These are phyloP conservation scores for Odontocolon sp. DNA, from an alignment of 2,888 invertebrate species.

Conservation along the genomic window DNA sequence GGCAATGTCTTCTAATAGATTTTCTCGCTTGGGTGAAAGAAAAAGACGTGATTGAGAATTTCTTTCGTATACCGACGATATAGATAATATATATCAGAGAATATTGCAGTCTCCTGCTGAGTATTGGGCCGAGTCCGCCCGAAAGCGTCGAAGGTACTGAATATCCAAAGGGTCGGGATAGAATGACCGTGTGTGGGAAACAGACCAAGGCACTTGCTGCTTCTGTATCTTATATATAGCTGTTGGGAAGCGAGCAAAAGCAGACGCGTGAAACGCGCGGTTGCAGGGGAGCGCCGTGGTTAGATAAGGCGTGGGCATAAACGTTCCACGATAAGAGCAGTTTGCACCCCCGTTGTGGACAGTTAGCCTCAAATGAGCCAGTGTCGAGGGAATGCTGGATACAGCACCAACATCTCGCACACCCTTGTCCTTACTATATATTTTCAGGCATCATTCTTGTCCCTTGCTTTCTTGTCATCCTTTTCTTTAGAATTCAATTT, in stretches of 20 bases:
- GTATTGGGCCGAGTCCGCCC: not conserved
- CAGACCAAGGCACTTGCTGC: not conserved
- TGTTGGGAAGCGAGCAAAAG: slow-evolving; percentile 46
- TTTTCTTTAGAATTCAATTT: slow-evolving; percentile 30
- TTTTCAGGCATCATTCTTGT: slow-evolving; percentile 2
- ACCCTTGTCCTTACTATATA: too few species aligned
- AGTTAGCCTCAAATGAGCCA: slow-evolving; percentile 79
- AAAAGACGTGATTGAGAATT: slow-evolving; percentile 36
- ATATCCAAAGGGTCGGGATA: slow-evolving; percentile 1
- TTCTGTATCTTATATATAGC: slow-evolving; percentile 32
- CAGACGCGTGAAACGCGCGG: slow-evolving; percentile 41
- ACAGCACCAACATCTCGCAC: not conserved
- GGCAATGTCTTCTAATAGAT: slow-evolving; percentile 22
- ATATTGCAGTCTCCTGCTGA: slow-evolving; percentile 8
- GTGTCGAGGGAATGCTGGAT: slow-evolving; percentile 57
- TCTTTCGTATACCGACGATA: slow-evolving; percentile 16
- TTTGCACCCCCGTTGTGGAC: slow-evolving; percentile 80
- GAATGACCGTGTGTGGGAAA: slow-evolving; percentile 21
- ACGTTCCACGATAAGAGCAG: slow-evolving; percentile 79
- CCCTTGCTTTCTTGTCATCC: not conserved
- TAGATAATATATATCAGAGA: slow-evolving; percentile 13
- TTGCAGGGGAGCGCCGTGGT: slow-evolving; percentile 52
- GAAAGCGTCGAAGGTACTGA: not conserved
- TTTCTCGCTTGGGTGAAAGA: not conserved
- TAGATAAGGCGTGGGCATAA: slow-evolving; percentile 80